These are phyloP conservation scores for Poecilia gillii DNA, from an alignment of 2,797 vertebrate genomes.

Conservation along the genomic window DNA sequence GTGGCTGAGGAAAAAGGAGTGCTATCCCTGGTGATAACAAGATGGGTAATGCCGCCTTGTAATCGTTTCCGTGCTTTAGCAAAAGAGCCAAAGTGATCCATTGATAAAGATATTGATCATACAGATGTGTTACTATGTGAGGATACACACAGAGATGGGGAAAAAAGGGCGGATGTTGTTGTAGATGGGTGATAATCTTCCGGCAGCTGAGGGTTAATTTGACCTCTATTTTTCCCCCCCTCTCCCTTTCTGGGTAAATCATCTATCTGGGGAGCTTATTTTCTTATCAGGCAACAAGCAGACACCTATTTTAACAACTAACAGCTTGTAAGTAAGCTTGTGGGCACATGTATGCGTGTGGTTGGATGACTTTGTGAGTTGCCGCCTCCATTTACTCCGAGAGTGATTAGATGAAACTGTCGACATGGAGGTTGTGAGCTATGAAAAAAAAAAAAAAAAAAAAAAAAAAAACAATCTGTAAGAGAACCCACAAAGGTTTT, in stretches of 20 bases:
- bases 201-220: constrained; percentile 59
- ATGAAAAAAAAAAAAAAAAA: background rate
- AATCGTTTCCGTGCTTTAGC: background rate
- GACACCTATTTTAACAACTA: constrained; percentile 58
- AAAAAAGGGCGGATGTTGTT: constrained; percentile 25
- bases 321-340: constrained; percentile 50
- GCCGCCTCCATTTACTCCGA: constrained; percentile 48
- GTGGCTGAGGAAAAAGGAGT: constrained; percentile 43
- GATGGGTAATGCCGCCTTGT: background rate
- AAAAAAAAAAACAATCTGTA: background rate
- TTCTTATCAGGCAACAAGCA: constrained; percentile 71
- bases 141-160: constrained; percentile 16
- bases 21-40: constrained; percentile 46
- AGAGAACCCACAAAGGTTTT: constrained; percentile 3
- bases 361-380: constrained; percentile 38
- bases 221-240: constrained; percentile 39
- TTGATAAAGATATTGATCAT: constrained; percentile 21
- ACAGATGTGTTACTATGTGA: background rate
- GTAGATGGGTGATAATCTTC: constrained; percentile 47
- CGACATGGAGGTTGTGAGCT: constrained; percentile 61
- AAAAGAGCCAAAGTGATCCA: background rate
- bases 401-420: constrained; percentile 59
- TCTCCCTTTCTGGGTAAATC: constrained; percentile 56
- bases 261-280: constrained; percentile 62
- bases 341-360: constrained; percentile 43